These are phyloP conservation scores for Columba livia DNA, from an alignment of 2,113 vertebrate genomes.

Conservation along the genomic window DNA sequence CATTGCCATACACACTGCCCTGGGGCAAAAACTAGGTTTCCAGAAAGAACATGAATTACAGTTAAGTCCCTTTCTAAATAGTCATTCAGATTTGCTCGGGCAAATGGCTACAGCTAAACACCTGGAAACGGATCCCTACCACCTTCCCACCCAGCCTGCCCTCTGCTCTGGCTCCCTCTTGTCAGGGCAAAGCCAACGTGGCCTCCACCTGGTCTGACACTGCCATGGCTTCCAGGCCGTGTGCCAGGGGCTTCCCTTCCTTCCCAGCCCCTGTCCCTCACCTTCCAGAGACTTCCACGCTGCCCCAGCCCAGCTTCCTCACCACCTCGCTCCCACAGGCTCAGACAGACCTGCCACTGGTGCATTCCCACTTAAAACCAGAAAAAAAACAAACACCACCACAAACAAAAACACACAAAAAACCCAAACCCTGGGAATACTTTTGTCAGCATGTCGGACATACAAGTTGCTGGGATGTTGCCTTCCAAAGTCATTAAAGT, in stretches of 20 bases:
- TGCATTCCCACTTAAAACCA: background rate
- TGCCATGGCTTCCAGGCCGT: too few relatives aligned
- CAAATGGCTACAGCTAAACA: fast-evolving
- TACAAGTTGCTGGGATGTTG: background rate
- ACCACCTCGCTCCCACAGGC: background rate
- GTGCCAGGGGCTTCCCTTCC: too few relatives aligned
- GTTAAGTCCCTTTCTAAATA: background rate
- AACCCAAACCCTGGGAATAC: background rate
- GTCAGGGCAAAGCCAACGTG: background rate
- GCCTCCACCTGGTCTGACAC: too few relatives aligned
- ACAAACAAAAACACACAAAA: background rate
- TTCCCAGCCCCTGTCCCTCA: too few relatives aligned
- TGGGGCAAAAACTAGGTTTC: background rate
- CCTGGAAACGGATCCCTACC: background rate
- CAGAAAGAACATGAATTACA: background rate
- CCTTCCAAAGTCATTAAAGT: background rate
- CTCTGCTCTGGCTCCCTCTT: background rate
- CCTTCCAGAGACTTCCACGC: too few relatives aligned
- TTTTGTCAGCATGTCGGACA: background rate
- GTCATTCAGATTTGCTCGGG: background rate
- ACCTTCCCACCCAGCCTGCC: background rate
- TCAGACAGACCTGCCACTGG: too few relatives aligned
- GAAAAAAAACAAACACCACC: background rate
- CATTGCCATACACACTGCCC: too few relatives aligned
- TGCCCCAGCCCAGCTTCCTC: too few relatives aligned